Base-by-base conservation (phyloP, 2,888 invertebrate species). In the Sesia bembeciformis region DNA sequence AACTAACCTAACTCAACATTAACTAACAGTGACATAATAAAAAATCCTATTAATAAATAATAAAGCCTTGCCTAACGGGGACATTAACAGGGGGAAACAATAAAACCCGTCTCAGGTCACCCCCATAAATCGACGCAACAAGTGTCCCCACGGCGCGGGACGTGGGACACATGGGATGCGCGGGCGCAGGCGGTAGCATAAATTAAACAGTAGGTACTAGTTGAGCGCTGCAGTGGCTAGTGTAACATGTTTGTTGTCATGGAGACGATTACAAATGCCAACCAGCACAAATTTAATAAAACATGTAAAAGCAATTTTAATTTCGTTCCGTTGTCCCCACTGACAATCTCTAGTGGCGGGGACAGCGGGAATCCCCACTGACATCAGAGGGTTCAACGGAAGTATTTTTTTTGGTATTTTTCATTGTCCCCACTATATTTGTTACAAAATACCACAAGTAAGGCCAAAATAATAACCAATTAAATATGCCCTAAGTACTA, bases 91-190 rank as follows among this genome's bases (percentile, higher is more conserved):
- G 58, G 60, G 62, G 64, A 74, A 61, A 67, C 65, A 65, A 65
- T 67, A 65, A 65, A 65, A 60, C 52, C 55, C 60, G 57, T 60
- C 56, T 57, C 55, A 57, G 64, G 63, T 62, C 66, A 65, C 68
- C 65, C 66, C 66, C 65, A 78, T 81, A 80, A 78, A 81, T 79
- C 68, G 60, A 67, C 65, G 68, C 67, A 69, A 73, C 76, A 68
- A 76, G 75, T 75, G 77, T 75, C 76, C 49, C 49, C 54, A 56
- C 43, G 56, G 51, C 41, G 52, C 54, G 41, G 42, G 40, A 40
- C 55, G 62, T 62, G 66, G 62, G 50, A 50, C 39, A 41, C 55
- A 62, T 62, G 65, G 61, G 50, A 49, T 49, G 40, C 49, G n/a
- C 41, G 61, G 60, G 65, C 60, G 61, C 64, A 64, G 54, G 57